Conservation (phyloP, 2,888 invertebrate species). For the Leptarthrus brevirostris region DNA sequence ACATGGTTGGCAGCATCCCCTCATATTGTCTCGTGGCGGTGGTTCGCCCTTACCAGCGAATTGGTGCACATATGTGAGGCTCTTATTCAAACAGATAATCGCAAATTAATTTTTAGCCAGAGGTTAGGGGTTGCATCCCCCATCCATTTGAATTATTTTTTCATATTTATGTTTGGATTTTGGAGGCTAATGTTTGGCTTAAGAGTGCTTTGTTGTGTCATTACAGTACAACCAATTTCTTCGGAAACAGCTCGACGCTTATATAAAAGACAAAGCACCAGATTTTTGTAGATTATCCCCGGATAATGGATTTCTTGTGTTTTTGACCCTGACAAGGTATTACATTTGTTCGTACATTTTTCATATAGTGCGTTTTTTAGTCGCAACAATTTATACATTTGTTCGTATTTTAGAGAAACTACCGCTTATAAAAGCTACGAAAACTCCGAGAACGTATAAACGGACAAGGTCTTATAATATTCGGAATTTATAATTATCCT, state of each 20-base stretch:
- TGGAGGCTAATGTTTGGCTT: constrained; percentile 51
- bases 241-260: too few relatives aligned
- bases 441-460: too few relatives aligned
- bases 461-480: too few relatives aligned
- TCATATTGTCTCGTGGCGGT: too few relatives aligned
- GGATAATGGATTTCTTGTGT: constrained; percentile 54
- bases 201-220: constrained; percentile 48
- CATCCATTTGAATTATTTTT: constrained; percentile 45
- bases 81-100: constrained; percentile 64
- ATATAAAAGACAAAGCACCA: constrained; percentile 17
- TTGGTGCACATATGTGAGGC: constrained; percentile 52
- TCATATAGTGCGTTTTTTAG: too few relatives aligned
- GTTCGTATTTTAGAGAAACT: too few relatives aligned
- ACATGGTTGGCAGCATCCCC: background rate
- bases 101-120: constrained; percentile 65
- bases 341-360: constrained; percentile 29
- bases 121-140: constrained; percentile 48
- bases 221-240: constrained; percentile 13
- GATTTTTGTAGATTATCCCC: constrained; percentile 52
- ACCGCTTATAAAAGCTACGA: too few relatives aligned
- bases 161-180: constrained; percentile 52
- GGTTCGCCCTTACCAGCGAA: constrained; percentile 43
- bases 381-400: too few relatives aligned
- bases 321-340: constrained; percentile 52
- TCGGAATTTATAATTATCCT: too few relatives aligned